A percentile compares a stretch with the other conserved stretches of the same genome.
phyloP scores from a whole-genome alignment of 2,113 vertebrate species.

The Callionymus lyra region DNA sequence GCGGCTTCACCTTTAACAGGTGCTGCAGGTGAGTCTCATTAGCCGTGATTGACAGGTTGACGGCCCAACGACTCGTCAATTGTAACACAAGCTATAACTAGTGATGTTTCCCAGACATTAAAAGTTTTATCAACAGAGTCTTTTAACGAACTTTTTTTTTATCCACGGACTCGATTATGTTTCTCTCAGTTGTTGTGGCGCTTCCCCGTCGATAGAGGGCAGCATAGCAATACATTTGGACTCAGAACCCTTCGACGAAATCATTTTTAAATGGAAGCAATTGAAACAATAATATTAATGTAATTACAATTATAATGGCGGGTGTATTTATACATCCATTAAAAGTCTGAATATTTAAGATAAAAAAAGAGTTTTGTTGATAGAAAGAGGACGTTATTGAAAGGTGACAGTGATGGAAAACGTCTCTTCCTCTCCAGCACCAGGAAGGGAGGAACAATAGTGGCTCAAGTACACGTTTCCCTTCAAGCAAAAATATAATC shows the following conservation, averaged over 20 bases:
- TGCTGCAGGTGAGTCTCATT: conserved; percentile 27
- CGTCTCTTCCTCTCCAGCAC: conserved; percentile 12
- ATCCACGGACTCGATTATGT: too few species aligned
- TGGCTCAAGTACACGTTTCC: conserved; percentile 19
- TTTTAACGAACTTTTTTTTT: not conserved
- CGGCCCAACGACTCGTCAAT: too few species aligned
- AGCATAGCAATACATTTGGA: conserved; percentile 21
- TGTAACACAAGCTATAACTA: too few species aligned
- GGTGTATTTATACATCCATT: too few species aligned
- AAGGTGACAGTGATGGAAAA: conserved; percentile 17
- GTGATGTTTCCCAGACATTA: not conserved
- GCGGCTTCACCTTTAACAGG: too few species aligned
- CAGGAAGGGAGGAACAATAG: conserved; percentile 43
- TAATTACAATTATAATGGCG: too few species aligned
- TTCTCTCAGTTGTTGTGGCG: not conserved
- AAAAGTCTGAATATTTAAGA: too few species aligned
- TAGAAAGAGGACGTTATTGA: conserved; percentile 1
- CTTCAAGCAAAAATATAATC: conserved; percentile 11
- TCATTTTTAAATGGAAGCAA: too few species aligned
- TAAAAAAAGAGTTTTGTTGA: not conserved
- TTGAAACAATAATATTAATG: too few species aligned
- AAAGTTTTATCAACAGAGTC: too few species aligned
- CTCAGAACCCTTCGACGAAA: too few species aligned
- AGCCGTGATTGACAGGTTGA: conserved; percentile 22
- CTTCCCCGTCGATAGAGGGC: conserved; percentile 34